These are phyloP conservation scores for Callionymus lyra DNA, from an alignment of 2,113 vertebrate species.

Conservation along the genomic window DNA sequence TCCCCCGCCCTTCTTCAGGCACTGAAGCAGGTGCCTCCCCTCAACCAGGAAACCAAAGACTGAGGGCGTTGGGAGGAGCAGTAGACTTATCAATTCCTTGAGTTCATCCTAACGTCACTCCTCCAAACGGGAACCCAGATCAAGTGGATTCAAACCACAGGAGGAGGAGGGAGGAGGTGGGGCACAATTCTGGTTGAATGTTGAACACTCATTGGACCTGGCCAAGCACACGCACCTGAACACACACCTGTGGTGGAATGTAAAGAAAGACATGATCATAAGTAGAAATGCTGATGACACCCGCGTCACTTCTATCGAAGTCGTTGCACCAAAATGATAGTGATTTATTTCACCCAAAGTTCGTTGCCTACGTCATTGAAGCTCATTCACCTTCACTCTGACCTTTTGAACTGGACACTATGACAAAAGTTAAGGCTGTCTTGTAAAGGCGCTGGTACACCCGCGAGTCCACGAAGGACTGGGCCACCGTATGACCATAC, in stretches of 20 bases:
- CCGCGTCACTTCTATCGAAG: constrained; percentile 44
- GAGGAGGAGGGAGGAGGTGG: constrained; percentile 3
- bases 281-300: constrained; percentile 35
- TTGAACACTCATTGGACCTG: constrained; percentile 32
- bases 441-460: too few relatives aligned
- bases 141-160: constrained; percentile 9
- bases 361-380: constrained; percentile 28
- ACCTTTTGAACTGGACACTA: too few relatives aligned
- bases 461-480: neutral
- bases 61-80: constrained; percentile 53
- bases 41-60: constrained; percentile 98
- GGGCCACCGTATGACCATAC: constrained; percentile 23
- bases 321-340: constrained; percentile 42
- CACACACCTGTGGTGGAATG: constrained; percentile 50
- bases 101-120: constrained; percentile 27
- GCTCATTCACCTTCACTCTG: too few relatives aligned
- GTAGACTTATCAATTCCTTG: constrained; percentile 31
- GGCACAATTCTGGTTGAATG: constrained; percentile 44
- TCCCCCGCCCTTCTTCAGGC: constrained; percentile 88
- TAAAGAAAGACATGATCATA: constrained; percentile 45
- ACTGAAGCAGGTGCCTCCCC: constrained; percentile 87
- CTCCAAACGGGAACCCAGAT: constrained; percentile 16
- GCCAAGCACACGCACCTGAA: constrained; percentile 8
- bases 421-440: too few relatives aligned
- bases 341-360: constrained; percentile 31